Evolutionary conservation across 2,888 invertebrate genomes (phyloP).

Genomic region (Drosophila phalerata): DNA sequence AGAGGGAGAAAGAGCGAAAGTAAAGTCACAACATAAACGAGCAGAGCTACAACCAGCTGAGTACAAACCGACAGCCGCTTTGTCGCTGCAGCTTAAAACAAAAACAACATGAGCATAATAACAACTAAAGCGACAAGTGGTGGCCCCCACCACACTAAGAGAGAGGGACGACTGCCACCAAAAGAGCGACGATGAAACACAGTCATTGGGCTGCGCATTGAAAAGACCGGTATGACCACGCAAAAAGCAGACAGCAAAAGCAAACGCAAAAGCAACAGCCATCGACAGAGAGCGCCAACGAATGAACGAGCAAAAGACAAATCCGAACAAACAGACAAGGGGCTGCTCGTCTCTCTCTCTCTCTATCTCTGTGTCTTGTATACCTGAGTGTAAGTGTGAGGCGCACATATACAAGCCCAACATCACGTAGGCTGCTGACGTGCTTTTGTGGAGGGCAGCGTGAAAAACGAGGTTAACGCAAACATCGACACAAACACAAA

Average conservation of each 20-base stretch:
- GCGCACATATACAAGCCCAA: constrained; percentile 53
- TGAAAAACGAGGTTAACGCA: constrained; percentile 65
- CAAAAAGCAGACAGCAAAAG: constrained; percentile 50
- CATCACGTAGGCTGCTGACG: constrained; percentile 76
- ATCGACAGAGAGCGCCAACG: constrained; percentile 29
- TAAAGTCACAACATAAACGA: constrained; percentile 49
- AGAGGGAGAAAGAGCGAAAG: constrained; percentile 28
- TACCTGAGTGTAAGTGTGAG: constrained; percentile 38
- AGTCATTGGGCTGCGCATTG: constrained; percentile 36
- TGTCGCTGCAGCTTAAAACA: constrained; percentile 60
- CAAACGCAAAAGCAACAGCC: constrained; percentile 24
- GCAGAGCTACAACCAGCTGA: constrained; percentile 59
- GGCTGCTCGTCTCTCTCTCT: constrained; percentile 12
- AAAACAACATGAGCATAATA: constrained; percentile 58
- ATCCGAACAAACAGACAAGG: constrained; percentile 39
- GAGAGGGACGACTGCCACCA: constrained; percentile 4
- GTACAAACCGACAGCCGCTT: constrained; percentile 54
- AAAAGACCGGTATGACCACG: constrained; percentile 82
- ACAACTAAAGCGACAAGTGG: constrained; percentile 77
- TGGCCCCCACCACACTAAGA: constrained; percentile 41
- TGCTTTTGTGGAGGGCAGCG: constrained; percentile 56
- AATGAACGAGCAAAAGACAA: constrained; percentile 48
- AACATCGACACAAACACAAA: constrained; percentile 38
- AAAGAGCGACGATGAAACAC: constrained; percentile 23
- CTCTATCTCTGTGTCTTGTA: constrained; percentile 3